Percentiles rank a stretch among this genome's conserved stretches.
Evolutionary conservation across 2,888 invertebrate genomes (phyloP).

Genomic region (Catocala sponsa): DNA sequence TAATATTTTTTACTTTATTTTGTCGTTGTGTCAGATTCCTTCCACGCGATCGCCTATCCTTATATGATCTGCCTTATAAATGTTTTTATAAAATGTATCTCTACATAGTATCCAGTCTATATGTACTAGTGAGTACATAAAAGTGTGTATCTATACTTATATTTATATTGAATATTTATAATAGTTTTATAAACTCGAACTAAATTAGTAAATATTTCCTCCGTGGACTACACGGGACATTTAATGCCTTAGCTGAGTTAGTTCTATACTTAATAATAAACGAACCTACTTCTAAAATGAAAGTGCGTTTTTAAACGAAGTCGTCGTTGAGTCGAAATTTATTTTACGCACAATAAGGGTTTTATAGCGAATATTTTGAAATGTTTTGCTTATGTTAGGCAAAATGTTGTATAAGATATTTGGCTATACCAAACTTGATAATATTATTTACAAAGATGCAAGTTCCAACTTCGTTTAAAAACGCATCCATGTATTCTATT

Average conservation of each 20-base stretch:
- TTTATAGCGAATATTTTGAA: slow-evolving; percentile 8
- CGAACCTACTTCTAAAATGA: slow-evolving; percentile 31
- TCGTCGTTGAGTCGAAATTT: slow-evolving; percentile 12
- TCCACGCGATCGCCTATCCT: slow-evolving; percentile 73
- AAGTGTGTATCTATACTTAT: slow-evolving; percentile 65
- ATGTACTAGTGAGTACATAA: slow-evolving; percentile 53
- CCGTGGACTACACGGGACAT: slow-evolving; percentile 57
- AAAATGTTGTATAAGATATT: not conserved
- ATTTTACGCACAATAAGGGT: not conserved
- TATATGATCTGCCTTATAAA: slow-evolving; percentile 85
- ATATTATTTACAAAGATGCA: not conserved
- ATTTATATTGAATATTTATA: slow-evolving; percentile 67
- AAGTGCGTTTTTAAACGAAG: slow-evolving; percentile 35
- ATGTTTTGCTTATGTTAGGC: slow-evolving; percentile 7
- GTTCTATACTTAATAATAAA: slow-evolving; percentile 52
- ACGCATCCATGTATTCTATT: slow-evolving; percentile 25
- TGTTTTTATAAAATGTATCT: slow-evolving; percentile 82
- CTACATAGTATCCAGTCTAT: slow-evolving; percentile 64
- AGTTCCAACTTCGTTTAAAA: slow-evolving; percentile 27
- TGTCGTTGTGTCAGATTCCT: slow-evolving; percentile 27
- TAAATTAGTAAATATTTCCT: slow-evolving; percentile 60
- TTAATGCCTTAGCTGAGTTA: slow-evolving; percentile 78
- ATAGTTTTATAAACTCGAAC: slow-evolving; percentile 64
- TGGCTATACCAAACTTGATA: not conserved
- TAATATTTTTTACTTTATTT: slow-evolving; percentile 2